Percentiles rank a stretch among this genome's conserved stretches.
phyloP scores from a whole-genome alignment of 2,113 vertebrate genomes.

The Sarotherodon lohbergeri region DNA sequence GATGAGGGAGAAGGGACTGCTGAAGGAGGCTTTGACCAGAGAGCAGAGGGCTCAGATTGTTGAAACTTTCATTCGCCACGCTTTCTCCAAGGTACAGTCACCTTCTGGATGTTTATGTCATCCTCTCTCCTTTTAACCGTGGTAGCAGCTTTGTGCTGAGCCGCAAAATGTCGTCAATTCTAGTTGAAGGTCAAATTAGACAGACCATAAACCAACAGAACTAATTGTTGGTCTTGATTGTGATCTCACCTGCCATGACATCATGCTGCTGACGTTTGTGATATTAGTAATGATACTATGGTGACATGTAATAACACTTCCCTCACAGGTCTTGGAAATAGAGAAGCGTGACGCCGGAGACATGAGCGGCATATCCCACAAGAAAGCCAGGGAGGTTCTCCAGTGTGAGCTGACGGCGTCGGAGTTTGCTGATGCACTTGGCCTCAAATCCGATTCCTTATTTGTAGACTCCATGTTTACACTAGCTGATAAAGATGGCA shows the following conservation, averaged over 20 bases:
- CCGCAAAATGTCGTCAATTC: constrained; percentile 28
- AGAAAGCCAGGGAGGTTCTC: constrained; percentile 80
- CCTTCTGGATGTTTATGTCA: constrained; percentile 27
- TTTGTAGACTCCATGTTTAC: constrained; percentile 97
- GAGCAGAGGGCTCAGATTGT: constrained; percentile 84
- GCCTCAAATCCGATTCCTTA: constrained; percentile 83
- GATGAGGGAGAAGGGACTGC: constrained; percentile 76
- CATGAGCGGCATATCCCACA: constrained; percentile 68
- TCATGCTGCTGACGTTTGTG: constrained; percentile 16
- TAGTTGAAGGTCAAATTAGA: constrained; percentile 27
- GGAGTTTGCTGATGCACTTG: constrained; percentile 87
- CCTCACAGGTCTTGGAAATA: constrained; percentile 85
- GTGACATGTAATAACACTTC: constrained; percentile 14
- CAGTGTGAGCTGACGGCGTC: constrained; percentile 84
- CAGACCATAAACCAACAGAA: constrained; percentile 4
- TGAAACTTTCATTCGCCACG: constrained; percentile 91
- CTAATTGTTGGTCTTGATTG: constrained; percentile 27
- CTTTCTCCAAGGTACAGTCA: constrained; percentile 85
- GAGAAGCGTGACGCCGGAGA: constrained; percentile 76
- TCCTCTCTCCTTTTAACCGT: not conserved
- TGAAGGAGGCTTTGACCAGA: constrained; percentile 83
- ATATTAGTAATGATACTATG: not conserved
- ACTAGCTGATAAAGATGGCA: constrained; percentile 90
- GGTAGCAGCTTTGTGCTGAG: not conserved
- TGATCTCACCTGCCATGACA: constrained; percentile 8